Conservation (phyloP, 2,797 vertebrate species). For the Pampus argenteus region DNA sequence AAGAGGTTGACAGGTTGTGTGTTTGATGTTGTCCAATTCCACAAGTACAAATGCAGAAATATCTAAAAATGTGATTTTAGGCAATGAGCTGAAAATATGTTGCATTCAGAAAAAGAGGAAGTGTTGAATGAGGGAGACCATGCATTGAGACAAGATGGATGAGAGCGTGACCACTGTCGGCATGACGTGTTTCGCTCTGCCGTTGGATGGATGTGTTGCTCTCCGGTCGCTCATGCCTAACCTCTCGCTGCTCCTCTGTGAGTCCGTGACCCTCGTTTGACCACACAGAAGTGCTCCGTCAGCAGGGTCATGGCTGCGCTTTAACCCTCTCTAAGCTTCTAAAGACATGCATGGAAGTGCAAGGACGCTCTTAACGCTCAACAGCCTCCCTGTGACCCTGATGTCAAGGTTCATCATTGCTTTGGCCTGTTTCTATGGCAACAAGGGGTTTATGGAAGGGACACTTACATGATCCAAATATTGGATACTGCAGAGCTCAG, state of each 20-base stretch:
- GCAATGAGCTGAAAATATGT: neutral
- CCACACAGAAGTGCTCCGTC: slow-evolving; percentile 76
- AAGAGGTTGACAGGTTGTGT: neutral
- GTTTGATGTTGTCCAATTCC: neutral
- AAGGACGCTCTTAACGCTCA: slow-evolving; percentile 42
- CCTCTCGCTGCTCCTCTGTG: slow-evolving; percentile 50
- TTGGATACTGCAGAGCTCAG: neutral
- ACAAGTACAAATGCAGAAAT: slow-evolving; percentile 13
- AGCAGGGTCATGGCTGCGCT: slow-evolving; percentile 67
- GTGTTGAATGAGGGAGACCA: neutral
- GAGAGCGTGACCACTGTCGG: slow-evolving; percentile 27
- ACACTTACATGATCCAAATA: slow-evolving; percentile 21
- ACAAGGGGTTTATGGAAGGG: slow-evolving; percentile 17
- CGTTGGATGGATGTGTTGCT: slow-evolving; percentile 38
- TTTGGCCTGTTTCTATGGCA: slow-evolving; percentile 13
- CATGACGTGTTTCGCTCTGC: slow-evolving; percentile 13
- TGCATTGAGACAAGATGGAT: slow-evolving; percentile 28
- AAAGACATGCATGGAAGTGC: slow-evolving; percentile 34
- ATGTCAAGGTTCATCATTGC: slow-evolving; percentile 34
- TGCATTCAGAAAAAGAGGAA: neutral
- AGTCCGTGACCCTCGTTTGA: slow-evolving; percentile 64
- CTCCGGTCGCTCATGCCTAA: slow-evolving; percentile 48
- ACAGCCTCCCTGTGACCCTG: slow-evolving; percentile 36
- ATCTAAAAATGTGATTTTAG: neutral
- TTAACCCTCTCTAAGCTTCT: slow-evolving; percentile 43